phyloP scores from a whole-genome alignment of 2,888 invertebrate species.

The Poecilobothrus nobilitatus region DNA sequence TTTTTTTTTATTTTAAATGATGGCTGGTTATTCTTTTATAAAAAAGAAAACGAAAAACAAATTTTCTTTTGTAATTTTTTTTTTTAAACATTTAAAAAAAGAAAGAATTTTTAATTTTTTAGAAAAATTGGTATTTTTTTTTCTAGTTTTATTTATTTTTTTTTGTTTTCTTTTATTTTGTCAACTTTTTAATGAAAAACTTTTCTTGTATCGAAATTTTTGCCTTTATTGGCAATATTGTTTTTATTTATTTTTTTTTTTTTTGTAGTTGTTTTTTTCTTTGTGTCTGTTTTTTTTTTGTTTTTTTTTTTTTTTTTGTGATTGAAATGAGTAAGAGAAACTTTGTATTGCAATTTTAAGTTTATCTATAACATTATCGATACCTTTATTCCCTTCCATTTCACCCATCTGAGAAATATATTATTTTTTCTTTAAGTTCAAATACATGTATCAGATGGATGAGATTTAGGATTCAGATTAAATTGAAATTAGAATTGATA shows the following conservation, averaged over 20 bases:
- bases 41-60: no score
- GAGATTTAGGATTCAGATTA: no score
- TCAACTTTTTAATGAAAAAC: neutral
- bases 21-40: no score
- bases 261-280: neutral
- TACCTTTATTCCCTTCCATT: no score
- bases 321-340: neutral
- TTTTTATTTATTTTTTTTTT: neutral
- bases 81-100: neutral
- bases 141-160: neutral
- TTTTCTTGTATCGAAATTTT: neutral
- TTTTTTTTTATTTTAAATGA: no score
- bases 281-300: neutral
- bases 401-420: no score
- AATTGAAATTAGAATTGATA: no score
- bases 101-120: conserved; percentile 2
- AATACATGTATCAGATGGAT: no score
- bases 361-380: neutral
- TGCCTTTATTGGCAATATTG: neutral
- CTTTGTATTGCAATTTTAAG: neutral
- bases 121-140: neutral
- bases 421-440: no score
- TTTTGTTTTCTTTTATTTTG: neutral
- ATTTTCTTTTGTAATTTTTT: neutral
- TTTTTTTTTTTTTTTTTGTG: neutral